Conservation (phyloP, 2,797 vertebrate species). For the Champsocephalus esox region DNA sequence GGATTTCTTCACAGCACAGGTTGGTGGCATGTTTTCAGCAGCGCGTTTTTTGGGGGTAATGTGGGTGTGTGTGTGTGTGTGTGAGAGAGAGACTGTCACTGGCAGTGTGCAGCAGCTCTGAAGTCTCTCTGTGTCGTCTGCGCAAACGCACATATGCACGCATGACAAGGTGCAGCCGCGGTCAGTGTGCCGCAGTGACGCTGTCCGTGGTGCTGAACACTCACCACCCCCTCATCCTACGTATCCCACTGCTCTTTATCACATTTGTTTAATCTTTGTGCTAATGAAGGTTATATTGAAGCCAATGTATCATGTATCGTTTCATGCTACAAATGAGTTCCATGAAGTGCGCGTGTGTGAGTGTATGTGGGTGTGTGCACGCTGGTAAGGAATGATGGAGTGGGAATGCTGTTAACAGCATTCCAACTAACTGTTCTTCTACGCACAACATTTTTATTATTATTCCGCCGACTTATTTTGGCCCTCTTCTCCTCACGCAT, state of each 20-base stretch:
- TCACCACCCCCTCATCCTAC: not conserved
- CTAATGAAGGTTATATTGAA: no score
- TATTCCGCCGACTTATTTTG: no score
- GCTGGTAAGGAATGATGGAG: not conserved
- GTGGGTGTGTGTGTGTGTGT: not conserved
- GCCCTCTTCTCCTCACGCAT: no score
- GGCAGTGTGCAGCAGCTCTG: not conserved
- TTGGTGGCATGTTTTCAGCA: constrained; percentile 22
- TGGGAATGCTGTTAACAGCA: no score
- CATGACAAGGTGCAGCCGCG: not conserved
- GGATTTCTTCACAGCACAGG: constrained; percentile 17
- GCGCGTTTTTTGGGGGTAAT: no score
- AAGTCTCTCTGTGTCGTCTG: not conserved
- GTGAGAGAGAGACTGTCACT: not conserved
- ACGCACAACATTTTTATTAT: no score
- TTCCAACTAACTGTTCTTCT: no score
- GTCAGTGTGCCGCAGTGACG: constrained; percentile 4
- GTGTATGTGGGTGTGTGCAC: not conserved
- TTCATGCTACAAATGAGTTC: no score
- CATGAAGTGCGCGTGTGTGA: no score
- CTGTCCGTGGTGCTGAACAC: constrained; percentile 64
- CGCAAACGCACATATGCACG: not conserved
- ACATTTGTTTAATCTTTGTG: no score
- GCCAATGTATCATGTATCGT: no score
- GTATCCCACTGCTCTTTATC: no score